Percentiles rank a stretch among this genome's conserved stretches.
phyloP scores from a whole-genome alignment of 2,113 vertebrate genomes.

The Neopipo cinnamomea region DNA sequence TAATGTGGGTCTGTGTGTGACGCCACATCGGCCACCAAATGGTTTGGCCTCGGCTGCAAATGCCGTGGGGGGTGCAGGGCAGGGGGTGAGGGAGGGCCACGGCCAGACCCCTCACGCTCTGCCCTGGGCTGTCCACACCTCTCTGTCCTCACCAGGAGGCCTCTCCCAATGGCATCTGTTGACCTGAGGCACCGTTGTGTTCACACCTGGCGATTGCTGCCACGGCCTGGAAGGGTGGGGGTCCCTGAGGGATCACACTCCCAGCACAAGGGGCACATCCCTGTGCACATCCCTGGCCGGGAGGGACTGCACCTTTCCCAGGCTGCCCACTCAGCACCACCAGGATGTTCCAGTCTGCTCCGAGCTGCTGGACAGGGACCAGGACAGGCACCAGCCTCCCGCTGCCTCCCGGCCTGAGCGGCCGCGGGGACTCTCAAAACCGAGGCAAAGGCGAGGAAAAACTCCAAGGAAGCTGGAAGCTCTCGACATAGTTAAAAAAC shows the following conservation, averaged over 20 bases:
- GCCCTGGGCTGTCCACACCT: background rate
- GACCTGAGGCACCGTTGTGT: rapidly evolving
- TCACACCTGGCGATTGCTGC: rapidly evolving
- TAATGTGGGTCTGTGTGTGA: rapidly evolving
- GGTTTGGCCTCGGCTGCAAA: background rate
- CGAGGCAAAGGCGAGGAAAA: background rate
- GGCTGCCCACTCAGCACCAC: rapidly evolving
- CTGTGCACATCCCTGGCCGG: background rate
- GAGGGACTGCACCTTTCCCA: rapidly evolving
- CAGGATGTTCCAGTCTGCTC: background rate
- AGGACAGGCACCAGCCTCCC: rapidly evolving
- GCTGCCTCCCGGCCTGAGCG: rapidly evolving
- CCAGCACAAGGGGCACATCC: rapidly evolving
- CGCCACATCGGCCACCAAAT: rapidly evolving
- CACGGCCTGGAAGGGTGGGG: background rate
- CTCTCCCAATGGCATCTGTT: background rate
- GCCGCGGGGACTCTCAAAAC: rapidly evolving
- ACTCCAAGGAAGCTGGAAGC: conserved; percentile 36
- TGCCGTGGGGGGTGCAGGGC: rapidly evolving
- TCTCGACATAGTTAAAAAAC: conserved; percentile 50
- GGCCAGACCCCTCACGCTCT: rapidly evolving
- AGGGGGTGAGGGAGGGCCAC: background rate
- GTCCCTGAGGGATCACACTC: rapidly evolving
- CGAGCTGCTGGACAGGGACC: rapidly evolving
- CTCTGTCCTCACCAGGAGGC: rapidly evolving